Conservation (phyloP, 2,113 vertebrate species). For the Catharus bicknelli region DNA sequence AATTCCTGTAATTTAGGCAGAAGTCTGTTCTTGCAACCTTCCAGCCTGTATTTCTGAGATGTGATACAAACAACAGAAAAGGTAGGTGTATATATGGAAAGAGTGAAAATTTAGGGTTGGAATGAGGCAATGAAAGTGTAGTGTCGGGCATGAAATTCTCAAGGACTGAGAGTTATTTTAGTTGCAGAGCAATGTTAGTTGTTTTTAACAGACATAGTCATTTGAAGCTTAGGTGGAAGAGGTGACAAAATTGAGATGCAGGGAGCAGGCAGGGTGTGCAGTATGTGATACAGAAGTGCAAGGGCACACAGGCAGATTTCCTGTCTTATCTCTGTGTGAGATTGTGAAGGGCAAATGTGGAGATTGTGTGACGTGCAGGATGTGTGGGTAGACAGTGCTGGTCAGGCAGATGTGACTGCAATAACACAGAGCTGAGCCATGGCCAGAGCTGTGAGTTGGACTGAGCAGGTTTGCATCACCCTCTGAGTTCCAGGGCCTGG, state of each 20-base stretch:
- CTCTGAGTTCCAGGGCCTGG: neutral
- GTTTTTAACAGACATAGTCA: neutral
- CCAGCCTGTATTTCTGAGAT: neutral
- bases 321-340: rapidly evolving
- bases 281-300: rapidly evolving
- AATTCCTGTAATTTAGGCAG: neutral
- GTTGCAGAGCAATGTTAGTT: neutral
- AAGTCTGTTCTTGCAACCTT: neutral
- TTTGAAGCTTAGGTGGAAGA: neutral
- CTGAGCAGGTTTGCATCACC: neutral
- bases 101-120: neutral
- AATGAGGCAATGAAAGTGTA: neutral
- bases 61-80: neutral
- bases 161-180: neutral
- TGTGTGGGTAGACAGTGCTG: rapidly evolving
- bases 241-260: neutral
- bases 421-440: neutral
- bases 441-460: neutral
- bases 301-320: neutral
- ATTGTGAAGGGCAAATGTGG: neutral
- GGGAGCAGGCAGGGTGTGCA: neutral
- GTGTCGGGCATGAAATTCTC: neutral
- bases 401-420: neutral
- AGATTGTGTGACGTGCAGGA: rapidly evolving
- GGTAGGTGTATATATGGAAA: neutral